Evolutionary conservation across 2,888 invertebrate genomes (phyloP), one percentile per base, ranked within the genome.

Genomic region (Caenorhabditis sulstoni): DNA sequence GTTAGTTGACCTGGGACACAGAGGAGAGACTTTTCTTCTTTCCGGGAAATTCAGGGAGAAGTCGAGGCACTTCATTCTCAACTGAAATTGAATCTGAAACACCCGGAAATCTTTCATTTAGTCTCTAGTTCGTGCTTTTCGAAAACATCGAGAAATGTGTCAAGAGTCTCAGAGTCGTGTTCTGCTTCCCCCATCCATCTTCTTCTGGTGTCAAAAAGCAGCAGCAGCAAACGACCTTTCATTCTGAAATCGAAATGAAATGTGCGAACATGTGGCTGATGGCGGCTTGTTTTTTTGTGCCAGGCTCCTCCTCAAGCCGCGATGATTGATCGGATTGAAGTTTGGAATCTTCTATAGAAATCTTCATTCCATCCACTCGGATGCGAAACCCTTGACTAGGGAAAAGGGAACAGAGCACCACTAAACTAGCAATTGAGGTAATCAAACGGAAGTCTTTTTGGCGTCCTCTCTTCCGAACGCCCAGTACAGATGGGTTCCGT

Each of bases 401-500:
- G 50, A n/a, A 22, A 55, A n/a, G 29, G 29, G 7, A 3, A 29
- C 29, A 29, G 7, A 29, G 7, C 29, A 29, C 29, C 4, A 29
- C 29, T 5, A 12, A 55, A 41, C 45, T 12, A 53, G n/a, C 11
- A 52, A 41, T 37, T 23, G 53, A 50, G 23, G 18, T 11, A 50
- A 16, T 65, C 29, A 58, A 44, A 16, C 0, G 22, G 39, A 4
- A 14, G 52, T 59, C 5, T 67, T 64, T 49, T 64, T 64, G 47
- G 62, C 64, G n/a, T 44, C 20, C 35, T 67, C 59, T 29, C 77
- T 64, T 39, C 77, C 77, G 55, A 77, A 77, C 14, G 77, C 68
- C 77, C 77, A 77, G 29, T 77, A 70, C 20, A 77, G 47, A 45
- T 59, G 65, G 11, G 77, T 71, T 47, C 77, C 77, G 58, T 77